phyloP scores from a whole-genome alignment of 2,888 invertebrate species.

The Ennomos quercinarius region DNA sequence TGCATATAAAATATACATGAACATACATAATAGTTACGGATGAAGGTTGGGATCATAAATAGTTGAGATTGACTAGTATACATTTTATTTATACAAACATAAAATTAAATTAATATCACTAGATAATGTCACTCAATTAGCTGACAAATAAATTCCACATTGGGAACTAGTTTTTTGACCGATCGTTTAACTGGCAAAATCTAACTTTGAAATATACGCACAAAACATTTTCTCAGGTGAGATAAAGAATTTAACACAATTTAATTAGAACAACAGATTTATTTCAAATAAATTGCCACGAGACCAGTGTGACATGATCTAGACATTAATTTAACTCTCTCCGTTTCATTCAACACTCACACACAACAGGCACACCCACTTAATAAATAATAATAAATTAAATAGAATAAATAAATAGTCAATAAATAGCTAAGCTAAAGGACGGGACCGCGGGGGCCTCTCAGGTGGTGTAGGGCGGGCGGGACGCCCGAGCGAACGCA shows the following conservation, averaged over 20 bases:
- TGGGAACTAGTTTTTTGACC: slow-evolving; percentile 80
- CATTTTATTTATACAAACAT: slow-evolving; percentile 67
- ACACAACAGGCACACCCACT: slow-evolving; percentile 83
- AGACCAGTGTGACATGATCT: slow-evolving; percentile 85
- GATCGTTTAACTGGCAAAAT: slow-evolving; percentile 56
- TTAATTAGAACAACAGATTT: slow-evolving; percentile 83
- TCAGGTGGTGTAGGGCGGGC: slow-evolving; percentile 77
- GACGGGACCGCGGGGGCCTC: slow-evolving; percentile 76
- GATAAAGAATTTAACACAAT: slow-evolving; percentile 79
- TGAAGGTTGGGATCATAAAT: slow-evolving; percentile 69
- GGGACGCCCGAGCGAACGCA: slow-evolving; percentile 62
- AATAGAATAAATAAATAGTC: slow-evolving; percentile 86
- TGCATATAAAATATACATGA: slow-evolving; percentile 52
- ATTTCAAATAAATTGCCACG: slow-evolving; percentile 85
- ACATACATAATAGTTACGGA: slow-evolving; percentile 61
- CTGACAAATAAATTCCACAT: slow-evolving; percentile 58
- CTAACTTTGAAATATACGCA: slow-evolving; percentile 62
- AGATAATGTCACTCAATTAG: slow-evolving; percentile 82
- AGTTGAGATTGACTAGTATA: slow-evolving; percentile 79
- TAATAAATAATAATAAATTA: slow-evolving; percentile 86
- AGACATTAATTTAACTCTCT: slow-evolving; percentile 84
- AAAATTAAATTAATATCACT: slow-evolving; percentile 83
- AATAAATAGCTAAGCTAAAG: slow-evolving; percentile 85
- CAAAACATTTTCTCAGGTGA: slow-evolving; percentile 72
- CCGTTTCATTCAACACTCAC: slow-evolving; percentile 81